These are phyloP conservation scores for Microcebus griseorufus DNA, from an alignment of 2,113 vertebrate genomes.

Conservation along the genomic window DNA sequence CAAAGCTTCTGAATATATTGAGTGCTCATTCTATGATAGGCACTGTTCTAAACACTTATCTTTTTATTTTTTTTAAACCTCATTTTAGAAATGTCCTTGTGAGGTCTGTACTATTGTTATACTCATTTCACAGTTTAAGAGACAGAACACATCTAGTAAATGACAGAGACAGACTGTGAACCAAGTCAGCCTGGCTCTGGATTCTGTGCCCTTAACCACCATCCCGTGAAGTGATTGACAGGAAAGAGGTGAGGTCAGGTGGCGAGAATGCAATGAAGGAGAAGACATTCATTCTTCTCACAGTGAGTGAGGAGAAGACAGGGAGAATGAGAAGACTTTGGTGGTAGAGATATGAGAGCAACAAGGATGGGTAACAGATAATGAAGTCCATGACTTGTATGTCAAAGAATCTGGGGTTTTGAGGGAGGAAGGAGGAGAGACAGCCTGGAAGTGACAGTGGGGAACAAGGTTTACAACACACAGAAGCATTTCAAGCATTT, in stretches of 20 bases:
- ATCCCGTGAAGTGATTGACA: background rate
- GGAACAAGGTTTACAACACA: background rate
- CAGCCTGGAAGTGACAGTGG: background rate
- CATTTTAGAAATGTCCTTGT: background rate
- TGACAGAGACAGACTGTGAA: background rate
- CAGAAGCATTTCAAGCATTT: conserved; percentile 60
- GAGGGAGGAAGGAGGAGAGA: conserved; percentile 24
- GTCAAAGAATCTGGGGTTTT: conserved; percentile 37
- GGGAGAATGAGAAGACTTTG: background rate
- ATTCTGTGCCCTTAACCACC: background rate
- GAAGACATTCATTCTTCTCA: background rate
- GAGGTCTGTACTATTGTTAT: background rate
- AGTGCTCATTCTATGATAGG: background rate
- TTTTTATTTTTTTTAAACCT: background rate
- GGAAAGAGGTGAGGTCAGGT: background rate
- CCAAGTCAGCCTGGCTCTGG: background rate
- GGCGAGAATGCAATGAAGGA: background rate
- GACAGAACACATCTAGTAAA: background rate
- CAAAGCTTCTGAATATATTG: background rate
- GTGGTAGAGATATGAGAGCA: background rate
- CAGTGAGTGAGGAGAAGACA: background rate
- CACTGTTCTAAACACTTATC: background rate
- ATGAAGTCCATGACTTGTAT: background rate
- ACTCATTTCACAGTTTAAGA: background rate
- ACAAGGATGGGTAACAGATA: background rate